A percentile compares a stretch with the other conserved stretches of the same genome.
These are phyloP conservation scores for Zosterops borbonicus DNA, from an alignment of 2,113 vertebrate genomes.

Conservation along the genomic window DNA sequence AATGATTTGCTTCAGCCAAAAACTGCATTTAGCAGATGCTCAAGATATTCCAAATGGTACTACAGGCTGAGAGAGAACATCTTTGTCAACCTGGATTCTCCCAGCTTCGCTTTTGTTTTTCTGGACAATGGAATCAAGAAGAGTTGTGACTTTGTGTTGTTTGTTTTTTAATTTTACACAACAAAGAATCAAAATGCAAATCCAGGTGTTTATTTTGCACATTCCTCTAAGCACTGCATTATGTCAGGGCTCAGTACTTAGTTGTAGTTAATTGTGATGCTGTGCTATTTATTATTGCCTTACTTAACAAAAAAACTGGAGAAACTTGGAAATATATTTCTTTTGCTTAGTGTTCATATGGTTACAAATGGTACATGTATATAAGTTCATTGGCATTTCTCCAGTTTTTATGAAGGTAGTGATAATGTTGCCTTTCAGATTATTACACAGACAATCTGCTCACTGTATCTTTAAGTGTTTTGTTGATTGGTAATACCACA, in stretches of 20 bases:
- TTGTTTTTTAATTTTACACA: conserved; percentile 2
- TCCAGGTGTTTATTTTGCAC: conserved; percentile 30
- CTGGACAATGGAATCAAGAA: conserved; percentile 25
- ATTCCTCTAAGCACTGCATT: conserved; percentile 16
- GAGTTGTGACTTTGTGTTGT: background rate
- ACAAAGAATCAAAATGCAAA: conserved; percentile 27
- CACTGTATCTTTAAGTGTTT: background rate
- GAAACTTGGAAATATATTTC: conserved; percentile 33
- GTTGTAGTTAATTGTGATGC: conserved; percentile 1
- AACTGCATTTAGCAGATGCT: conserved; percentile 91
- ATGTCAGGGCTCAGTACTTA: background rate
- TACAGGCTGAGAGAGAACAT: conserved; percentile 75
- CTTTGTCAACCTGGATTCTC: background rate
- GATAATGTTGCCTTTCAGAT: conserved; percentile 27
- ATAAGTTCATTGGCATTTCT: background rate
- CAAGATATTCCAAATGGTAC: conserved; percentile 88
- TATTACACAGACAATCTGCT: conserved; percentile 55
- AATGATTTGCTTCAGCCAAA: conserved; percentile 84
- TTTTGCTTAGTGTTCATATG: background rate
- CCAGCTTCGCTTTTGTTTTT: background rate
- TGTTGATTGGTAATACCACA: conserved; percentile 34
- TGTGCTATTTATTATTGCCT: conserved; percentile 68
- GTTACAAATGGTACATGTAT: background rate
- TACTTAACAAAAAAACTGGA: conserved; percentile 45
- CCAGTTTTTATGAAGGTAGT: background rate